Base-by-base conservation (phyloP, 2,113 vertebrate species). In the Oncorhynchus masou region DNA sequence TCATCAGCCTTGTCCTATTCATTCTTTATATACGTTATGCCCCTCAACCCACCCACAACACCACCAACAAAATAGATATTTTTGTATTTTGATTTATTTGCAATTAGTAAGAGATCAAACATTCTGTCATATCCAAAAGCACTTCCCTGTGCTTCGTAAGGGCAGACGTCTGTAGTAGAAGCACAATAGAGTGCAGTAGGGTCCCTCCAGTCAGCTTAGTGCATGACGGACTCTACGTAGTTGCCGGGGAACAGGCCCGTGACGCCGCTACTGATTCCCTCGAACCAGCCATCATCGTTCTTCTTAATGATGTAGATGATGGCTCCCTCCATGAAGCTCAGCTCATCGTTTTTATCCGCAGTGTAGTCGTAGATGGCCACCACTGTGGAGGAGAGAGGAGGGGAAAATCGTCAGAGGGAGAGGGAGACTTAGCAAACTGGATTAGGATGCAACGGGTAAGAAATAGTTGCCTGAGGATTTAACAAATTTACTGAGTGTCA, bases 221-320 rank as follows among this genome's bases (percentile, higher is more conserved):
- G 98, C 96, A 99, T 98, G 95, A 99, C 96, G 90, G 94, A 94
- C 88, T 99, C 98, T 68, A 99, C 98, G 0, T 99, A 99, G 94
- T 99, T 99, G 71, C 98, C 98, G n/a, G 98, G 98, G 88, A 99
- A 99, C 73, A 99, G 93, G 85, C 98, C 98, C 64, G 98, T 99
- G 85, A 95, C 91, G 88, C 96, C 94, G 85, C 94, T 96, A 91
- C 91, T 93, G 85, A 98, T 94, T 72, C 98, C 98, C 93, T 99
- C 98, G 87, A 93, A 99, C 98, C 98, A 99, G 92, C 98, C 98
- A 0, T 99, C 98, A 13, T 99, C 98, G 0, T 99, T 99, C 94
- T 99, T 99, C 95, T 99, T 99, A 90, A 99, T 95, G 80, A 99
- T 95, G 24, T 99, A 99, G 90, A 99, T 99, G 87, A 99, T 98